Evolutionary conservation across 92 coral and sea anemone genomes (phyloP).

Genomic region (Umimayanthus chanpuru): DNA sequence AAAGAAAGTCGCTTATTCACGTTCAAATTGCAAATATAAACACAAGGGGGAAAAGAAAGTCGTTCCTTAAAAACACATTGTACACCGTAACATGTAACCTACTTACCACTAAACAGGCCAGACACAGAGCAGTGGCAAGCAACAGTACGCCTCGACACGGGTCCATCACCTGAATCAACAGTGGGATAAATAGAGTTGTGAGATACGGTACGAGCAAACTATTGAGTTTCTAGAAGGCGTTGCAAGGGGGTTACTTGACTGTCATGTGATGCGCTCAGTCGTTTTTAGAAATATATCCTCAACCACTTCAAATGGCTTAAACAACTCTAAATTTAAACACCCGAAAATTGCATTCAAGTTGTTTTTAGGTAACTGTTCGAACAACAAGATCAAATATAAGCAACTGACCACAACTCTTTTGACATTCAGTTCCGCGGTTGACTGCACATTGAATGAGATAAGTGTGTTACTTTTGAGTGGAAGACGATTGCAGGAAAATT

Average conservation of each 20-base stretch:
- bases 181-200: background rate
- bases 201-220: background rate
- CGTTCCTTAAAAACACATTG: too few relatives aligned
- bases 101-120: slow-evolving; percentile 80
- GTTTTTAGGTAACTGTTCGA: too few relatives aligned
- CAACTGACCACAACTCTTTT: too few relatives aligned
- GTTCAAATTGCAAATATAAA: background rate
- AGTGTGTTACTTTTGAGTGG: too few relatives aligned
- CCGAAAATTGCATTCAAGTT: too few relatives aligned
- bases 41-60: background rate
- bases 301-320: background rate
- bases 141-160: slow-evolving; percentile 69
- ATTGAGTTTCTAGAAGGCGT: too few relatives aligned
- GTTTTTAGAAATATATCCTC: background rate
- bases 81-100: background rate
- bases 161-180: slow-evolving; percentile 74
- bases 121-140: slow-evolving; percentile 77
- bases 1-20: background rate
- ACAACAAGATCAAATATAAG: too few relatives aligned
- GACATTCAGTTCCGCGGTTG: too few relatives aligned
- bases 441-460: too few relatives aligned
- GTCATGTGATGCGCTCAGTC: background rate
- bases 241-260: background rate
- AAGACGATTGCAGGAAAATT: too few relatives aligned
- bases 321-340: background rate